Evolutionary conservation across 2,113 vertebrate species (phyloP), one percentile per base, ranked within the genome.

Genomic region (Etheostoma spectabile): DNA sequence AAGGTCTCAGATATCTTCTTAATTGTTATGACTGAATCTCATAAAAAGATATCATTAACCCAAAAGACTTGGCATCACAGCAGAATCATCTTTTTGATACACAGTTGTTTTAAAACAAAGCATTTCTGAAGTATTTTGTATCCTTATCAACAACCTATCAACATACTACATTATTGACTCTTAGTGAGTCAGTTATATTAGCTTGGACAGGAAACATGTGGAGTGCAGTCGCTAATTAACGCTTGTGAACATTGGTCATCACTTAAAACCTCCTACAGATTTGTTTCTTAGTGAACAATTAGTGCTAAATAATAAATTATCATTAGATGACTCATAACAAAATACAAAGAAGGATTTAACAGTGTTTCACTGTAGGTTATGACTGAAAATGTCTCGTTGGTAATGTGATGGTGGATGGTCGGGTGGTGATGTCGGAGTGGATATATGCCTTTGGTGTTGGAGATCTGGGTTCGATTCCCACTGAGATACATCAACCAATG

Each of bases 1-100:
- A 56, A 13, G 46, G 16, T 46, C 21, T 79, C 42, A 53, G 24
- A 61, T 27, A 53, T 69, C 42, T 16, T 38, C 27, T 14, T 42
- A 16, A 8, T 15, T 21, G 15, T 16, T 53, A 45, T 35, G 12
- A 62, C 2, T 8, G 8, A 18, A 24, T 56, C 35, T 42, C 2
- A 74, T 13, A 61, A 24, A 55, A 1, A 13, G 53, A 68, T 38
- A 55, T 53, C 13, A 56, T 45, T 46, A 62, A 76, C 14, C 35
- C 61, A 6, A 51, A 72, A 51, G 19, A 75, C 13, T 68, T n/a
- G 42, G 16, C 21, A 24, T 1, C 11, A 2, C 6, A 65, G 49
- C 27, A 64, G 12, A 85, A 64, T 77, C 42, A 38, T 80, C 11
- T 30, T 46, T 45, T 38, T 38, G 8, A 38, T 42, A 42, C 38